These are phyloP conservation scores for Rhingia rostrata DNA, from an alignment of 2,888 invertebrate genomes.

Conservation along the genomic window DNA sequence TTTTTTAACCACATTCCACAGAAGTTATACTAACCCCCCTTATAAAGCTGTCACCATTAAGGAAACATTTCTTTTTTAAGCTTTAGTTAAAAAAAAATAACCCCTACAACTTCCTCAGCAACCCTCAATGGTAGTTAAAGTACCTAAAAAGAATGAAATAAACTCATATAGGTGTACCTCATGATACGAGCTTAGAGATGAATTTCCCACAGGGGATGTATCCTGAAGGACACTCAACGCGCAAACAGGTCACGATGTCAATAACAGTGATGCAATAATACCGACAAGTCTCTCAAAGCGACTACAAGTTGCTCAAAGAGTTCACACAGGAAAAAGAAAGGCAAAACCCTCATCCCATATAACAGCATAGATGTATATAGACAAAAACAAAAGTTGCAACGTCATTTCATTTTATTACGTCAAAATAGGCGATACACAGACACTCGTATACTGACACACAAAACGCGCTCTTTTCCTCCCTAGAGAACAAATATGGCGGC, in stretches of 20 bases:
- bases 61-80: conserved; percentile 1
- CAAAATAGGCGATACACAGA: conserved; percentile 23
- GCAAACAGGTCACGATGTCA: conserved; percentile 70
- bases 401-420: conserved; percentile 63
- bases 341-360: neutral
- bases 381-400: conserved; percentile 43
- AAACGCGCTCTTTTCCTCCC: neutral
- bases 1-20: no score
- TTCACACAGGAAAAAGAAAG: conserved; percentile 4
- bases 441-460: neutral
- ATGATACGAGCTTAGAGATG: conserved; percentile 31
- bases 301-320: neutral
- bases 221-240: conserved; percentile 50
- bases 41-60: no score
- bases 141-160: neutral
- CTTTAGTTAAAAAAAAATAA: neutral
- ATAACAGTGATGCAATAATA: conserved; percentile 46
- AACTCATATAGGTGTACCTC: neutral
- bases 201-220: conserved; percentile 26
- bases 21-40: no score
- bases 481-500: conserved; percentile 25
- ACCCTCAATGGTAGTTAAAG: no score
- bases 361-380: conserved; percentile 52
- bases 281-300: neutral
- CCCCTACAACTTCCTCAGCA: no score